Conservation (phyloP, 1,140 invertebrate genomes). For the Phymorhynchus buccinoides region DNA sequence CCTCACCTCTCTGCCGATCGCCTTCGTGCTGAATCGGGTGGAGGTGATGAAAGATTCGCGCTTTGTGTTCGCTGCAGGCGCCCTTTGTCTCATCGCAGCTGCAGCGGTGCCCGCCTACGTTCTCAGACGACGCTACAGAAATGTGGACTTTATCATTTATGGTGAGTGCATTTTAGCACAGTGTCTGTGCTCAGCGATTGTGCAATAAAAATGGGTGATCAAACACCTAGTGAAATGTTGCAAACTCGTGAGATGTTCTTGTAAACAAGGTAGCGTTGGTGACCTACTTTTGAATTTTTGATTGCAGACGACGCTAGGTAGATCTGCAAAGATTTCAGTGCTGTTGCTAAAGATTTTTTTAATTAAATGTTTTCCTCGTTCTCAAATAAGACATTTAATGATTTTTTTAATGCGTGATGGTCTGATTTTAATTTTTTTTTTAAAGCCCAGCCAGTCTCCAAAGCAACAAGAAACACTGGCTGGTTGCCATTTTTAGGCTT, state of each 20-base stretch:
- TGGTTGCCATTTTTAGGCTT: too few species aligned
- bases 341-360: neutral
- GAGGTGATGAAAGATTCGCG: constrained; percentile 49
- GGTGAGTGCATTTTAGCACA: constrained; percentile 42
- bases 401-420: too few species aligned
- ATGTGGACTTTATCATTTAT: constrained; percentile 54
- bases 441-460: too few species aligned
- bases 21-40: constrained; percentile 47
- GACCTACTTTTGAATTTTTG: constrained; percentile 24
- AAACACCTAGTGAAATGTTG: neutral
- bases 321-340: neutral
- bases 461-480: too few species aligned
- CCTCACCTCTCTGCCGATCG: constrained; percentile 49
- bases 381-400: too few species aligned
- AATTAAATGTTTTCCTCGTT: too few species aligned
- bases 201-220: too few species aligned
- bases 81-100: constrained; percentile 41
- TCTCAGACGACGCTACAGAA: constrained; percentile 40
- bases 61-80: constrained; percentile 47
- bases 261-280: neutral
- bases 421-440: too few species aligned
- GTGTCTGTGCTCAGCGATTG: neutral
- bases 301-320: neutral
- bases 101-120: constrained; percentile 30
- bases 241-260: neutral